phyloP scores from a whole-genome alignment of 2,113 vertebrate species.

The Proteles cristata region DNA sequence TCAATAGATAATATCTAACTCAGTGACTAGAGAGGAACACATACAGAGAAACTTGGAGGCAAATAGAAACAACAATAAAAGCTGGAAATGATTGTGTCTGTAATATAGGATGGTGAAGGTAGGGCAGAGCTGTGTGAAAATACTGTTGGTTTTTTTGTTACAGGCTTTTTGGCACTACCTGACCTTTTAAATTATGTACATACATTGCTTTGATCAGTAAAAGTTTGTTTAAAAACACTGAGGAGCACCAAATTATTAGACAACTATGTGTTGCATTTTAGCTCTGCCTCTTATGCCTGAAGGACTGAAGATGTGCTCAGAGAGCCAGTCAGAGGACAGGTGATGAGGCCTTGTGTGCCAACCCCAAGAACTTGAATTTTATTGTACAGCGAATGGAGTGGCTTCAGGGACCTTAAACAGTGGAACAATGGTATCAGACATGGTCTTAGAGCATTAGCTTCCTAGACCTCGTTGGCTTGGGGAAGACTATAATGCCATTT shows the following conservation, averaged over 20 bases:
- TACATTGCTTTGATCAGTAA: constrained; percentile 28
- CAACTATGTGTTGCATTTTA: not conserved
- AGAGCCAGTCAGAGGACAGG: not conserved
- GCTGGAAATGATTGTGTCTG: not conserved
- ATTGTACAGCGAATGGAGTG: not conserved
- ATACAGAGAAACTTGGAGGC: constrained; percentile 3
- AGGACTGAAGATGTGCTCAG: not conserved
- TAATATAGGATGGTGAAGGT: not conserved
- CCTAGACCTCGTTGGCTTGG: not conserved
- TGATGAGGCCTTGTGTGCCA: not conserved
- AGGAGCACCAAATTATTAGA: not conserved
- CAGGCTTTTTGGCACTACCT: not conserved
- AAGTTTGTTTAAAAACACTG: constrained; percentile 3
- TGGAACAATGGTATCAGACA: constrained; percentile 28
- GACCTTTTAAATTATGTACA: constrained; percentile 29
- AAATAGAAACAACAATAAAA: constrained; percentile 21
- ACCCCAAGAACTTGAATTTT: not conserved
- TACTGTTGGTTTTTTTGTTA: not conserved
- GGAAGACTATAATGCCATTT: not conserved
- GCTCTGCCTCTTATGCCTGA: not conserved
- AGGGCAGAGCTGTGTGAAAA: not conserved
- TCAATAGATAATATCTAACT: not conserved
- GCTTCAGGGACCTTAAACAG: not conserved
- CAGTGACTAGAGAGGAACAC: not conserved
- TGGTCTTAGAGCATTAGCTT: not conserved